A percentile compares a stretch with the other conserved stretches of the same genome.
Evolutionary conservation across 2,113 vertebrate species (phyloP).

Genomic region (Eptesicus fuscus): DNA sequence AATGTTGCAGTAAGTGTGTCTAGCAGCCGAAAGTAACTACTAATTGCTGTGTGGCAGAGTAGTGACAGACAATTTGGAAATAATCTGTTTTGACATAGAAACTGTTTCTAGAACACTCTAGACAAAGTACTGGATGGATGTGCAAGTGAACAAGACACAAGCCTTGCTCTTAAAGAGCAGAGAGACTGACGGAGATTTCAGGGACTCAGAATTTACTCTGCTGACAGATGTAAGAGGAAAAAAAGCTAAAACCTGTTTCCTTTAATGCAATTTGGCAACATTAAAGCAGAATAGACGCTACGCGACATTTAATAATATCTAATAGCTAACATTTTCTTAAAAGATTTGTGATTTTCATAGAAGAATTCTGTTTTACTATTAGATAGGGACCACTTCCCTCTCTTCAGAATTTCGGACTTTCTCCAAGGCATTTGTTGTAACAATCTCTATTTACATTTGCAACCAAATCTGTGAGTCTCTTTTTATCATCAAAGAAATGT

Average conservation of each 20-base stretch:
- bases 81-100: background rate
- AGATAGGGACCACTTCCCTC: background rate
- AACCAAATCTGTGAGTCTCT: background rate
- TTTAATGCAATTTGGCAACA: background rate
- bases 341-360: background rate
- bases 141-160: background rate
- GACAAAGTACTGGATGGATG: background rate
- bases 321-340: background rate
- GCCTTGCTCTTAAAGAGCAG: background rate
- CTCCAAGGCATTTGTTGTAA: background rate
- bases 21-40: constrained; percentile 4
- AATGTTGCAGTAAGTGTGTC: background rate
- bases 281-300: background rate
- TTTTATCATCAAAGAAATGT: background rate
- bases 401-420: background rate
- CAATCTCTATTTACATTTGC: background rate
- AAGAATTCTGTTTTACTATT: background rate
- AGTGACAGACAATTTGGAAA: background rate
- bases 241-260: background rate
- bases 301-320: background rate
- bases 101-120: background rate
- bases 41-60: background rate
- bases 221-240: background rate
- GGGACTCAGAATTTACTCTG: background rate
- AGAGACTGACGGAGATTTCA: background rate